Conservation (phyloP, 2,888 invertebrate species). For the Pyrochroa serraticornis region DNA sequence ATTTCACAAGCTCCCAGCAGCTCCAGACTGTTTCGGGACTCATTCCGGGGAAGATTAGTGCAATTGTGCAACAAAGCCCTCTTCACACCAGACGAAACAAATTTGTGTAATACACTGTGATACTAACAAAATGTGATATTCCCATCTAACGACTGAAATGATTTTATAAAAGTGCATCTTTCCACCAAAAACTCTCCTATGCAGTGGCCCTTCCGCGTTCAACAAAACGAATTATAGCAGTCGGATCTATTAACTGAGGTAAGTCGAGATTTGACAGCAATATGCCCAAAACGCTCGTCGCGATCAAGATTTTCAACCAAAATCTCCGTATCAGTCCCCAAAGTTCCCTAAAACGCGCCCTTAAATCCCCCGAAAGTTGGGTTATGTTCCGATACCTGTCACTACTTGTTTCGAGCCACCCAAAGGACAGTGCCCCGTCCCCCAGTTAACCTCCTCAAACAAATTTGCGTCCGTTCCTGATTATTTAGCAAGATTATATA, state of each 20-base stretch:
- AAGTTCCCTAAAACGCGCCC: background rate
- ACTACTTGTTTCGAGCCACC: conserved; percentile 17
- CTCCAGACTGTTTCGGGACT: conserved; percentile 8
- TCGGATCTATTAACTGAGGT: conserved; percentile 8
- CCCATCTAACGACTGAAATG: conserved; percentile 27
- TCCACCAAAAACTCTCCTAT: conserved; percentile 13
- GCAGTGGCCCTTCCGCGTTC: conserved; percentile 13
- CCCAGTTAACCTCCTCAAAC: background rate
- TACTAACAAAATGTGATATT: conserved; percentile 48
- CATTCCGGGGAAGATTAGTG: conserved; percentile 16
- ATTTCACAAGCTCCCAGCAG: conserved; percentile 30
- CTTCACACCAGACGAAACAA: conserved; percentile 9
- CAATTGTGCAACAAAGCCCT: conserved; percentile 18
- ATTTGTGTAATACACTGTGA: conserved; percentile 44
- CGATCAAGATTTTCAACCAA: background rate
- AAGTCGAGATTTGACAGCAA: conserved; percentile 15
- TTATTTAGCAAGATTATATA: no score
- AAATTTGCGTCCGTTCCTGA: conserved; percentile 4
- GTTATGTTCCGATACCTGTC: conserved; percentile 30
- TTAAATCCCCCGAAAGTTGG: conserved; percentile 18
- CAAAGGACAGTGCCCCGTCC: background rate
- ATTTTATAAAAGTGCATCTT: conserved; percentile 28
- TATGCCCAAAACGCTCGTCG: background rate
- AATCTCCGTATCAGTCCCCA: background rate
- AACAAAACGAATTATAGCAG: conserved; percentile 11